Evolutionary conservation across 2,888 invertebrate species (phyloP).

Genomic region (Lydus trimaculatus): DNA sequence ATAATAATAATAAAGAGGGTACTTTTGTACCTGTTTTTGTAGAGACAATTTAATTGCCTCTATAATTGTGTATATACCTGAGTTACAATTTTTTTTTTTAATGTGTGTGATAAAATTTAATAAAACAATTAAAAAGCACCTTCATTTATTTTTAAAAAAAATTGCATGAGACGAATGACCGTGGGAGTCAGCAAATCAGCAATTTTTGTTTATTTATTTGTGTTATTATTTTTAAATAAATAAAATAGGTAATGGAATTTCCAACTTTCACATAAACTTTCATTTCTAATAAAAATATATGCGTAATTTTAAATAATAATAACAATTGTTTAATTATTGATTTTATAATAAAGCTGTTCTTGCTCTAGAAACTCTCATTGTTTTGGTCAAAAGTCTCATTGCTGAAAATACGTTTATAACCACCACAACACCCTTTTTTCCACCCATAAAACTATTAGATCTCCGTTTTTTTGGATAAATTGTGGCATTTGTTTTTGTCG

Average conservation of each 20-base stretch:
- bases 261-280: neutral
- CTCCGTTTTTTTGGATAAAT: neutral
- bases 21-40: conserved; percentile 22
- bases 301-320: too few relatives aligned
- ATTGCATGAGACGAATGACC: conserved; percentile 28
- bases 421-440: neutral
- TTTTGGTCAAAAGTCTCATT: neutral
- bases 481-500: neutral
- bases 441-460: neutral
- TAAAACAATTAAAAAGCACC: conserved; percentile 51
- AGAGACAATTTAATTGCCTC: neutral
- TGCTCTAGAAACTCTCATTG: neutral
- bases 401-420: neutral
- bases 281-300: too few relatives aligned
- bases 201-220: neutral
- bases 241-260: neutral
- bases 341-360: neutral
- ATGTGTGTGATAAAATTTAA: conserved; percentile 49
- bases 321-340: too few relatives aligned
- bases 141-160: conserved; percentile 52
- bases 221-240: too few relatives aligned
- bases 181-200: neutral
- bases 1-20: neutral
- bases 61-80: conserved; percentile 13
- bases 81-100: conserved; percentile 36